Evolutionary conservation across 2,888 invertebrate species (phyloP), one percentile per base, ranked within the genome.

Genomic region (Yponomeuta evonymella): DNA sequence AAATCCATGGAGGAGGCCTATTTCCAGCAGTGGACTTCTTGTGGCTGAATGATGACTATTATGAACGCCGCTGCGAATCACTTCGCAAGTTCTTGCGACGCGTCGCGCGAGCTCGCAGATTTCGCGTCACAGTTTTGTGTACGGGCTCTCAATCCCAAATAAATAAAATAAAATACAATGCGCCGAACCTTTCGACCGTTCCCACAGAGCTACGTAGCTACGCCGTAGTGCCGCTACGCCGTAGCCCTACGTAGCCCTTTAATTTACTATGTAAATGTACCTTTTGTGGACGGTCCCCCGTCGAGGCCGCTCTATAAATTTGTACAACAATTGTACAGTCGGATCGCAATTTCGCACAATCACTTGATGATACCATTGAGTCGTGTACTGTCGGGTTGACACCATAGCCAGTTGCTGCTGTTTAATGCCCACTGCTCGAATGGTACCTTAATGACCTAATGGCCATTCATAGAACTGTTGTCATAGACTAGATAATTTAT

Each of bases 231-330:
- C 67, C 72, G 74, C 73, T 72, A 74, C 72, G 71, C 71, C 75
- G 74, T 73, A 75, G 78, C 77, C 73, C 76, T 78, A 36, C 82
- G 83, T 83, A 82, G 87, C 86, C 89, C 89, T 88, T 89, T 89
- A 91, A 91, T 91, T 91, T 90, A 88, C 83, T 89, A 90, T 91
- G 90, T 88, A 89, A 91, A 91, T 91, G 84, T 78, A 85, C 84
- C 90, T 90, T 90, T 90, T 90, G 90, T 90, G 63, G 68, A 6
- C 23, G 48, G 58, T 23, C 51, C 51, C 51, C 51, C 51, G 30
- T 29, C 48, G 11, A 33, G 68, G 29, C 68, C 2, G n/a, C 48
- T 84, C 83, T 81, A 84, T 81, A 83, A 83, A 84, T 85, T 85
- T 83, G 83, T 80, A 80, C 80, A 79, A 79, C 77, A 76, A 76